Conservation (phyloP, 2,888 invertebrate species). For the Drosophila formosana region DNA sequence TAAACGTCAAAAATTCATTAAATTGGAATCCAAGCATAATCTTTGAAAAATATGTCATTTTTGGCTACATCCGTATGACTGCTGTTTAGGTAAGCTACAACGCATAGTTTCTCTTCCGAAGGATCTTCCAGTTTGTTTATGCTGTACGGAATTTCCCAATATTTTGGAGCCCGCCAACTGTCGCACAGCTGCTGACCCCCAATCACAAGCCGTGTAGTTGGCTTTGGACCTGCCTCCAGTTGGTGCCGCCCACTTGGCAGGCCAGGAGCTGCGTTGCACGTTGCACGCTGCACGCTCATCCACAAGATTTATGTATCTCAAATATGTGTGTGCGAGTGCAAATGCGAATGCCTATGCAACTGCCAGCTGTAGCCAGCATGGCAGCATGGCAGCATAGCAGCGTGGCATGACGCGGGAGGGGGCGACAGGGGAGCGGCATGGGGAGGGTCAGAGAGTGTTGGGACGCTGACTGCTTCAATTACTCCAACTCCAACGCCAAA, state of each 20-base stretch:
- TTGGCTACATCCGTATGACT: neutral
- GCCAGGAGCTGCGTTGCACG: constrained; percentile 29
- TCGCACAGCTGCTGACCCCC: constrained; percentile 51
- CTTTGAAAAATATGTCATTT: no score
- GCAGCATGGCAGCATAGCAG: constrained; percentile 10
- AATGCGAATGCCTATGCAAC: constrained; percentile 77
- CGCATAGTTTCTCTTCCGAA: neutral
- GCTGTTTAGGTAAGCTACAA: neutral
- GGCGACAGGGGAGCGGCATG: neutral
- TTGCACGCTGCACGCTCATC: constrained; percentile 62
- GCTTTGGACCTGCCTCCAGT: constrained; percentile 32
- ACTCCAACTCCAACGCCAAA: constrained; percentile 47
- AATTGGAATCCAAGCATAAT: no score
- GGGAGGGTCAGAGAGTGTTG: constrained; percentile 27
- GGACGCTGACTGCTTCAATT: constrained; percentile 48
- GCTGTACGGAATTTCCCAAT: constrained; percentile 24
- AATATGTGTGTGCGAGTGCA: constrained; percentile 70
- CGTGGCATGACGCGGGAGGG: neutral
- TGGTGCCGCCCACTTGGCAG: constrained; percentile 31
- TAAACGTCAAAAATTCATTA: no score
- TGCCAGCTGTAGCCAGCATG: constrained; percentile 42
- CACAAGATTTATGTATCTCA: constrained; percentile 80
- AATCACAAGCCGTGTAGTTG: constrained; percentile 18
- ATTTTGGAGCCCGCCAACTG: constrained; percentile 26
- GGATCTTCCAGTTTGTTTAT: constrained; percentile 1